Base-by-base conservation (phyloP, 2,797 vertebrate species). In the Oryzias sinensis region DNA sequence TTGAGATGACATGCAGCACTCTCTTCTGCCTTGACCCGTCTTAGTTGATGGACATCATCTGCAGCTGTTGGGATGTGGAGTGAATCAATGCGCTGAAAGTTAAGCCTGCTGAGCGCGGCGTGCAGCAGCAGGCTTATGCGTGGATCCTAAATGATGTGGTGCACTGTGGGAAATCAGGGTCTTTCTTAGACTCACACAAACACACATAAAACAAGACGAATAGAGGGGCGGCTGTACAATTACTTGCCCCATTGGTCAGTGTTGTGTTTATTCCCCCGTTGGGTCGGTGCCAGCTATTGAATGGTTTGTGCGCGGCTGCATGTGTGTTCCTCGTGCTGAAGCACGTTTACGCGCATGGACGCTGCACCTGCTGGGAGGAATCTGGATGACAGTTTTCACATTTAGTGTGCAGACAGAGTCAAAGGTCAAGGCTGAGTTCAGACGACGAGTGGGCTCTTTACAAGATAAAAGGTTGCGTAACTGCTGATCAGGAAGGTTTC, bases 131-230 rank as follows among this genome's bases (percentile, higher is more conserved):
- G 56, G 64, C 50, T 72, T 62, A 70, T 6, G 42, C 72, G 48
- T 51, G 43, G 49, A 50, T 64, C 41, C 53, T 63, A 63, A 84
- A 77, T 74, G 41, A 77, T 82, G 79, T 54, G 71, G 17, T 47
- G 71, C 70, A 74, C 80, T 78, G 58, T 77, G 82, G 78, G 77
- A 87, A 83, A 85, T 84, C 65, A 72, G 53, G 54, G 24, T 43
- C 20, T 51, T 65, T 61, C 53, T 53, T 40, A 69, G 6, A 62
- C 51, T 20, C 56, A 29, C 46, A 53, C 17, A 24, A 4, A 1
- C 14, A 44, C 22, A 61, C 3, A 55, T 6, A 15, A 43, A 48
- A 20, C 25, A 54, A 42, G 49, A 54, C 33, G 51, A 42, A 47
- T 22, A 5, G 20, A 47, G 24, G 40, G 24, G 62, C 18, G 57